Evolutionary conservation across 1,140 invertebrate species (phyloP).

Genomic region (Coelopa frigida): DNA sequence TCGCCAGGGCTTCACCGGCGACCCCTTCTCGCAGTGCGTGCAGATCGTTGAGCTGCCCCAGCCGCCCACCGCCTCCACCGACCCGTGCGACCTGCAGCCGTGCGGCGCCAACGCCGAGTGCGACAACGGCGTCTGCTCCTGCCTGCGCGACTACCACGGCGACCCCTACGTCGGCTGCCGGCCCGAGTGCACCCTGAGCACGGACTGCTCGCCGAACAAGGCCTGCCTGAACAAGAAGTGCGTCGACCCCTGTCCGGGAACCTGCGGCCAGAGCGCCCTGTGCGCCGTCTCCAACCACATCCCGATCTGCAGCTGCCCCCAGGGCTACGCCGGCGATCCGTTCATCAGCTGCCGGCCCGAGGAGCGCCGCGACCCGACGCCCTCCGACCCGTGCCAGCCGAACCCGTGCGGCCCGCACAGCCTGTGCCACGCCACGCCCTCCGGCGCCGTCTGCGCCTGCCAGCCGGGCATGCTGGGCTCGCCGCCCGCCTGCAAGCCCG

Average conservation of each 20-base stretch:
- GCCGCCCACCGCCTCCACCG: conserved; percentile 43
- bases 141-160: conserved; percentile 57
- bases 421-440: conserved; percentile 64
- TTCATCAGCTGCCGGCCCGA: conserved; percentile 50
- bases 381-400: conserved; percentile 56
- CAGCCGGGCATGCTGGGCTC: conserved; percentile 66
- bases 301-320: conserved; percentile 65
- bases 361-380: conserved; percentile 13
- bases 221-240: conserved; percentile 70
- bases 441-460: conserved; percentile 68
- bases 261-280: conserved; percentile 62
- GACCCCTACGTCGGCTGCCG: conserved; percentile 63
- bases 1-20: conserved; percentile 56
- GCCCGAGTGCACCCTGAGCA: conserved; percentile 77
- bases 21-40: conserved; percentile 64
- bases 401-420: conserved; percentile 74
- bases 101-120: conserved; percentile 73
- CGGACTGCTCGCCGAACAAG: conserved; percentile 67
- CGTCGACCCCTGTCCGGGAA: conserved; percentile 67
- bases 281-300: conserved; percentile 76
- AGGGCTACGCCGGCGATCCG: conserved; percentile 70
- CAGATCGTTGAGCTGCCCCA: conserved; percentile 53
- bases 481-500: conserved; percentile 57
- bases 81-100: conserved; percentile 66
- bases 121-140: conserved; percentile 60